Evolutionary conservation across 2,113 vertebrate species (phyloP).

Genomic region (Myanophis thanlyinensis): DNA sequence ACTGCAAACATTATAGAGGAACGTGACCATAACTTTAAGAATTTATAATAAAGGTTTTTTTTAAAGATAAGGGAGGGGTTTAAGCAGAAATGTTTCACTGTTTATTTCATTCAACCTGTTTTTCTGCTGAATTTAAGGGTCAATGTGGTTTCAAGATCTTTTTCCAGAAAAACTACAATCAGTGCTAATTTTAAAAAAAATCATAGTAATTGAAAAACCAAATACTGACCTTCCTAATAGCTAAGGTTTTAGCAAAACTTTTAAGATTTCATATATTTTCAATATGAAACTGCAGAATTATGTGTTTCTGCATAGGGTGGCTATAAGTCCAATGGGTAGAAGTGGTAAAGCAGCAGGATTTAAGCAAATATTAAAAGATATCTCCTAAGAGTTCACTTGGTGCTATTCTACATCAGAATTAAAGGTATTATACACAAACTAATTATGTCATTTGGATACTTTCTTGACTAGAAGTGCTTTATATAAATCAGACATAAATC

Average conservation of each 20-base stretch:
- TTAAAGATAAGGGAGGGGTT: neutral
- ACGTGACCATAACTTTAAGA: neutral
- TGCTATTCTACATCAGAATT: neutral
- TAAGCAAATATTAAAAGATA: neutral
- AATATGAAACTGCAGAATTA: neutral
- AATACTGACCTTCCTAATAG: neutral
- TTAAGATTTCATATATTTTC: neutral
- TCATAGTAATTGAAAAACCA: neutral
- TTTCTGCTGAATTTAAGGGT: neutral
- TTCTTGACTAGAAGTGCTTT: neutral
- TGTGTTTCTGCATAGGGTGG: neutral
- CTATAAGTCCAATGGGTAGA: neutral
- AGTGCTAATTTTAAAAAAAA: neutral
- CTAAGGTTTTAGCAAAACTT: neutral
- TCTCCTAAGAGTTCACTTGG: neutral
- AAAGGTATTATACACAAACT: slow-evolving; percentile 38
- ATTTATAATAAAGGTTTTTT: neutral
- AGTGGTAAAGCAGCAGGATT: neutral
- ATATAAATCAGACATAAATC: neutral
- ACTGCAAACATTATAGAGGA: neutral
- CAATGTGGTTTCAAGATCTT: neutral
- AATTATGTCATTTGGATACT: slow-evolving; percentile 16
- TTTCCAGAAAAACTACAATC: neutral
- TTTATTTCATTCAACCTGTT: neutral
- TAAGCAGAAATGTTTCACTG: neutral